A percentile compares a stretch with the other conserved stretches of the same genome.
phyloP scores from a whole-genome alignment of 2,113 vertebrate species.

The Chroicocephalus ridibundus region DNA sequence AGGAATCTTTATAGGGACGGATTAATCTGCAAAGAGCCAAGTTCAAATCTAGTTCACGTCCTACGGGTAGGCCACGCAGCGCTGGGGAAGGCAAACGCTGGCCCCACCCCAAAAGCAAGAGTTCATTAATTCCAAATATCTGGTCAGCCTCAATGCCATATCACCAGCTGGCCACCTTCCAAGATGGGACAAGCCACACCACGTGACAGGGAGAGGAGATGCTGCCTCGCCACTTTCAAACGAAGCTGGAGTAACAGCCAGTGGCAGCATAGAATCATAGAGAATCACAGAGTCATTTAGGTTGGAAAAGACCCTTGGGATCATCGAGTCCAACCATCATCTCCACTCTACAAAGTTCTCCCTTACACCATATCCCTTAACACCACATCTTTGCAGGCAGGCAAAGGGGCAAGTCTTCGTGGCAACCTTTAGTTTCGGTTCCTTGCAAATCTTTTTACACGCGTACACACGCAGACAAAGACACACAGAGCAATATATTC shows the following conservation, averaged over 20 bases:
- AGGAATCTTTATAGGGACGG: slow-evolving; percentile 16
- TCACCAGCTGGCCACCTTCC: neutral
- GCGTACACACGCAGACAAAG: neutral
- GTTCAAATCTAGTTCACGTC: slow-evolving; percentile 26
- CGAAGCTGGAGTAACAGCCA: neutral
- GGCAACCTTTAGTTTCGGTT: neutral
- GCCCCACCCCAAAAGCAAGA: neutral
- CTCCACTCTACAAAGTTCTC: no score
- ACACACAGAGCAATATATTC: neutral
- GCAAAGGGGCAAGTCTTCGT: neutral
- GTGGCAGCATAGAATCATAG: neutral
- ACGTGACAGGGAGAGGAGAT: neutral
- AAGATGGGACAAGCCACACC: neutral
- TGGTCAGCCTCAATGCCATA: neutral
- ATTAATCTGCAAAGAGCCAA: neutral
- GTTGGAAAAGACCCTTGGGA: no score
- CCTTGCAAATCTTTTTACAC: neutral
- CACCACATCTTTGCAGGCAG: neutral
- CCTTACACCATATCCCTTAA: no score
- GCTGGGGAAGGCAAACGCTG: neutral
- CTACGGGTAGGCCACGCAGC: neutral
- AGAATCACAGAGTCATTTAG: no score
- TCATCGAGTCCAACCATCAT: no score
- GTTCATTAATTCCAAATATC: neutral
- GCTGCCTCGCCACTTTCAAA: neutral